phyloP scores from a whole-genome alignment of 2,888 invertebrate genomes.

The Caenorhabditis afra region DNA sequence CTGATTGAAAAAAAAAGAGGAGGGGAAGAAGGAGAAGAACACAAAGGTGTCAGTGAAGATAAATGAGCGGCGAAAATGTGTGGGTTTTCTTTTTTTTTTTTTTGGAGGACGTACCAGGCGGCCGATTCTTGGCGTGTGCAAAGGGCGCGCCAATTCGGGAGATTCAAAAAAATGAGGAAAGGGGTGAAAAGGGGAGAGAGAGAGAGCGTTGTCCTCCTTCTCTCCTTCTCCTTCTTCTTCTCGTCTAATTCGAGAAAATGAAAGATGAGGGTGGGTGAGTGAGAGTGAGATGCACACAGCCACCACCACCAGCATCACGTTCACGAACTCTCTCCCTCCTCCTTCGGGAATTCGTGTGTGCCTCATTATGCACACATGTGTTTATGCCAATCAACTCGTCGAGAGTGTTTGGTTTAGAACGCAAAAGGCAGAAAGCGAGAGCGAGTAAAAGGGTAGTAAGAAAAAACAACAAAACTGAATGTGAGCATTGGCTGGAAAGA shows the following conservation, averaged over 20 bases:
- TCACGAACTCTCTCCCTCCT: constrained; percentile 2
- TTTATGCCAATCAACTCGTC: background rate
- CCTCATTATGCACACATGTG: constrained; percentile 30
- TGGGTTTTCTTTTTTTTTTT: too few relatives aligned
- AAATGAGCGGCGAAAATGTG: constrained; percentile 34
- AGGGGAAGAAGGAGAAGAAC: constrained; percentile 11
- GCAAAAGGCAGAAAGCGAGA: too few relatives aligned
- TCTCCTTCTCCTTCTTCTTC: too few relatives aligned
- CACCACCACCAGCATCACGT: constrained; percentile 24
- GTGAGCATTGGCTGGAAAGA: too few relatives aligned
- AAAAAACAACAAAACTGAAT: too few relatives aligned
- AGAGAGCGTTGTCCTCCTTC: too few relatives aligned
- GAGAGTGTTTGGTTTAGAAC: too few relatives aligned
- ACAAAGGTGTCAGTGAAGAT: constrained; percentile 59
- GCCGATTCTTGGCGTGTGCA: constrained; percentile 25
- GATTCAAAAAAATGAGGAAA: constrained; percentile 7
- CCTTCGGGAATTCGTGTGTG: constrained; percentile 34
- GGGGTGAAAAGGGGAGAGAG: background rate
- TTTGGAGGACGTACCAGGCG: constrained; percentile 39
- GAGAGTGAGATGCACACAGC: too few relatives aligned
- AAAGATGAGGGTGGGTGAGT: too few relatives aligned
- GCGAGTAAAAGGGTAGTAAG: too few relatives aligned
- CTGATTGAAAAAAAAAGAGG: constrained; percentile 1
- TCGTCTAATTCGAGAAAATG: constrained; percentile 1
- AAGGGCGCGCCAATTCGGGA: constrained; percentile 37